Base-by-base conservation (phyloP, 2,797 vertebrate species). In the Cryptoprocta ferox region DNA sequence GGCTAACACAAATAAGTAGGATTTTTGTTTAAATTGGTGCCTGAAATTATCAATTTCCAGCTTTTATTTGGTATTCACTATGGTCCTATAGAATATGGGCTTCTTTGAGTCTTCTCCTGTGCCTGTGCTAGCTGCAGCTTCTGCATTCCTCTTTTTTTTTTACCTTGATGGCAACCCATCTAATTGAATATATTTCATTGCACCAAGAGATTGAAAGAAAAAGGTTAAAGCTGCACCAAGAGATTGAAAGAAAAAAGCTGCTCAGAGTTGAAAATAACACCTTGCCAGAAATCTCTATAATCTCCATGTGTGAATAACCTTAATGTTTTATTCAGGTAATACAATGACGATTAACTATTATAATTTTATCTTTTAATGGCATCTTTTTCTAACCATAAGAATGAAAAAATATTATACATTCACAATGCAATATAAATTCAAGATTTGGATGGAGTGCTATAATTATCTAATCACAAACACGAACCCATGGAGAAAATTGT, bases 331-430 rank as follows among this genome's bases (percentile, higher is more conserved):
- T 63, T 94, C 19, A 90, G 39, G 14, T 87, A 83, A 90, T 65
- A 63, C 6, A 95, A 28, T 53, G 16, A 87, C 68, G 71, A 45
- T 32, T 85, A 79, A 19, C 68, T 18, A 50, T 68, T 85, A 53
- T 39, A 87, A 93, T 87, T 80, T 50, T n/a, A 50, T 63, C 37
- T 97, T 53, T 56, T 21, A 14, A 79, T 19, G 66, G 39, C 61
- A 59, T 68, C 53, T 89, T 92, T 95, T 86, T 56, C n/a, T 95
- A 87, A 66, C 59, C 35, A 84, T 30, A 93, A 61, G 37, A 92
- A 86, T 70, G 37, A 92, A 89, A 1, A 96, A 76, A 70, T 75
- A 76, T 35, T 70, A 35, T 15, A 88, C 37, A 87, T 92, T 95
- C 63, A 68, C 3, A 96, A 61, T 7, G n/a, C 32, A 66, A 66